Percentiles rank a stretch among this genome's conserved stretches.
Conservation (phyloP, 2,797 vertebrate species). For the Mycteria americana region DNA sequence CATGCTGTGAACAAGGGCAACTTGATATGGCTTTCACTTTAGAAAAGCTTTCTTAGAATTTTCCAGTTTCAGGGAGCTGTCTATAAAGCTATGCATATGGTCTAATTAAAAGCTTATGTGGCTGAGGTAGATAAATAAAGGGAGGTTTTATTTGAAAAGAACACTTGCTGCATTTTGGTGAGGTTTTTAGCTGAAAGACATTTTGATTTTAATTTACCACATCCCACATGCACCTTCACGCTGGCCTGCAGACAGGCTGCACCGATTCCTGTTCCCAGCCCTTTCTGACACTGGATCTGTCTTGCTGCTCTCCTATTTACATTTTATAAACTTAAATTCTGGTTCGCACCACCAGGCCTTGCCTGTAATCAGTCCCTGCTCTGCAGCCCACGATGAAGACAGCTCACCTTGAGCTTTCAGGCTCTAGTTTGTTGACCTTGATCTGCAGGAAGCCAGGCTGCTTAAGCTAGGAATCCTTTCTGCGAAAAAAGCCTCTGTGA, state of each 20-base stretch:
- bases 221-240: not conserved
- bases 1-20: not conserved
- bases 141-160: not conserved
- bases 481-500: not conserved
- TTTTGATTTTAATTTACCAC: constrained; percentile 1
- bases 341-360: not conserved
- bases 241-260: not conserved
- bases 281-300: not conserved
- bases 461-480: not conserved
- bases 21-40: constrained; percentile 15
- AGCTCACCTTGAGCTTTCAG: not conserved
- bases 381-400: not conserved
- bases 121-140: not conserved
- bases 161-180: not conserved
- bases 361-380: not conserved
- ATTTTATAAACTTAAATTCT: not conserved
- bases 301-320: not conserved
- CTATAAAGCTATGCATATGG: not conserved
- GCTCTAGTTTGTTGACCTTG: not conserved
- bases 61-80: constrained; percentile 1
- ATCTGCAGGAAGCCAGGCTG: not conserved
- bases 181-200: not conserved
- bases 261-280: not conserved
- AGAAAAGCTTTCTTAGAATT: constrained; percentile 10
- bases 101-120: constrained; percentile 49